Base-by-base conservation (phyloP, 2,797 vertebrate genomes). In the Scarus forsteni region DNA sequence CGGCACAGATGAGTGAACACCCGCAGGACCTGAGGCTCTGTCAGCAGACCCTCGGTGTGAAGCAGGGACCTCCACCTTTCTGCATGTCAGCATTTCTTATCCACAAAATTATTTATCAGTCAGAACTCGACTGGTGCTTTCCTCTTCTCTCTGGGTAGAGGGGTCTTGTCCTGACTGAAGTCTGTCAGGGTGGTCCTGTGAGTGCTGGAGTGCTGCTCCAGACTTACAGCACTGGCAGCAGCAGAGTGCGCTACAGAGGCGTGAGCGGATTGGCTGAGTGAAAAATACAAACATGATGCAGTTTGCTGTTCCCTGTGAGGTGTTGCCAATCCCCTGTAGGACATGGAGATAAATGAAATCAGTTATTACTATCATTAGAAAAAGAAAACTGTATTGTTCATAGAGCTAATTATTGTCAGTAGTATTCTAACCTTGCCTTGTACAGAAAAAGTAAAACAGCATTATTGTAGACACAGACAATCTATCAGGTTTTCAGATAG, bases 281-380 rank as follows among this genome's bases (percentile, higher is more conserved):
- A 95, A 95, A 46, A 99, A 83, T 1, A 96, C 96, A 4, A 99
- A 99, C 95, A 97, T 94, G 82, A 98, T 93, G 84, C 97, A 98
- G 93, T 99, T 99, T 77, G 98, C 97, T 0, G 96, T 98, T 78
- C 98, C 98, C 85, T 99, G 98, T 53, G 95, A 97, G 0, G 96
- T 99, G 94, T 99, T 99, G 7, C 98, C 98, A 0, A 99, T 92
- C 0, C 98, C 98, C 98, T 97, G 94, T 72, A 6, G 71, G 63
- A 50, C 38, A 39, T 45, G 7, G 62, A 51, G 79, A 63, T 0
- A 51, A 68, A 0, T 49, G 40, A 68, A 60, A 18, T 3, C 0
- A 8, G 4, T 34, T 15, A 39, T 52, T 14, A 46, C 14, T 16
- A 16, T 56, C 11, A 27, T 27, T 27, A 45, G 10, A 10, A 7